Percentiles rank a stretch among this genome's conserved stretches.
These are phyloP conservation scores for Urocyon cinereoargenteus DNA, from an alignment of 2,797 vertebrate genomes.

Conservation along the genomic window DNA sequence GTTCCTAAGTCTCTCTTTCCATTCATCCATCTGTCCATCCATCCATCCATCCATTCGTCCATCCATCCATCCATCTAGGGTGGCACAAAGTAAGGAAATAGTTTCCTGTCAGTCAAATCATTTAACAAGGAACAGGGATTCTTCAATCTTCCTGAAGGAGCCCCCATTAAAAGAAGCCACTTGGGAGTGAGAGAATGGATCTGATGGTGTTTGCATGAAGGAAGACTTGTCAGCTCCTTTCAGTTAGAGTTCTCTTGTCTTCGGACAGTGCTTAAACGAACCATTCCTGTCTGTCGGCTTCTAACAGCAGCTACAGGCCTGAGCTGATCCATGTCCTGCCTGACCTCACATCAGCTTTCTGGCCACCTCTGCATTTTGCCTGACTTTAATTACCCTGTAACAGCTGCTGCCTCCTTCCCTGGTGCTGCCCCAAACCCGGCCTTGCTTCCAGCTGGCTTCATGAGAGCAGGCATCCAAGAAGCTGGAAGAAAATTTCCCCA, in stretches of 20 bases:
- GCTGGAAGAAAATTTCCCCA: not conserved
- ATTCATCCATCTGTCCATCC: not conserved
- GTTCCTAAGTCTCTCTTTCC: not conserved
- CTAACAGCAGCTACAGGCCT: not conserved
- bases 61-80: not conserved
- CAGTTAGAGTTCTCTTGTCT: not conserved
- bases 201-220: not conserved
- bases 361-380: slow-evolving; percentile 30
- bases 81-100: not conserved
- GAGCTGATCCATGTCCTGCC: not conserved
- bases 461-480: not conserved
- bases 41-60: not conserved
- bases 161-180: not conserved
- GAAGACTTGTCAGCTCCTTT: not conserved
- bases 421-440: not conserved
- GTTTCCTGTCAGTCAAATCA: not conserved
- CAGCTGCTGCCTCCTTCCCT: slow-evolving; percentile 67
- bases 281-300: not conserved
- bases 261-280: not conserved
- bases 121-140: slow-evolving; percentile 10
- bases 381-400: slow-evolving; percentile 48
- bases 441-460: slow-evolving; percentile 50
- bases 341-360: slow-evolving; percentile 27
- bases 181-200: not conserved
- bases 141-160: not conserved